Evolutionary conservation across 2,113 vertebrate genomes (phyloP).

Genomic region (Pao palembangensis): DNA sequence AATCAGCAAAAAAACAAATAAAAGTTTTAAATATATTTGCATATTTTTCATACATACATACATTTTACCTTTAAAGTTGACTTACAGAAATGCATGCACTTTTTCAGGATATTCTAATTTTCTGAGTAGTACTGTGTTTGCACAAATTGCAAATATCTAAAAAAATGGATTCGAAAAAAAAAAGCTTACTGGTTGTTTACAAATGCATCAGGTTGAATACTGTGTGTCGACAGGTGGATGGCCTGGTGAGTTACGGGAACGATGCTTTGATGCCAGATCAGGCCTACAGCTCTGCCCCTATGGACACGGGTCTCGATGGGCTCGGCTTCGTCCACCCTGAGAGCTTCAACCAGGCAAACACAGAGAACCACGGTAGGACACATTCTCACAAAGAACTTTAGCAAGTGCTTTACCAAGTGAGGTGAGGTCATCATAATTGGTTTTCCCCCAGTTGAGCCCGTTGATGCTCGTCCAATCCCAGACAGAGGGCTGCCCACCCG

Average conservation of each 20-base stretch:
- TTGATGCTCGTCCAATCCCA: constrained; percentile 90
- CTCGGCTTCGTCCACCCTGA: constrained; percentile 92
- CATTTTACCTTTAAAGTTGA: no score
- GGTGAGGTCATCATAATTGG: background rate
- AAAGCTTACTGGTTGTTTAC: background rate
- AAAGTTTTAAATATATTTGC: no score
- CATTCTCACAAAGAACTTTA: background rate
- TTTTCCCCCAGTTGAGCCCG: constrained; percentile 84
- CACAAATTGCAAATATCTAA: background rate
- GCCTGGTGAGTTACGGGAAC: constrained; percentile 92
- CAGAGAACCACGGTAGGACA: constrained; percentile 88
- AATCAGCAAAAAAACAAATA: no score
- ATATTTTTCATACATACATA: no score
- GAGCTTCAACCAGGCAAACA: constrained; percentile 91
- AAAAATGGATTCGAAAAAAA: no score
- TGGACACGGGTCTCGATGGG: constrained; percentile 85
- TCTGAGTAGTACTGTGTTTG: no score
- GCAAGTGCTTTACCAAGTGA: background rate
- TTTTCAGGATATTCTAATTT: no score
- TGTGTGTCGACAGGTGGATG: constrained; percentile 78
- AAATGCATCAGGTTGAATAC: background rate
- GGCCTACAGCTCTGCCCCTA: constrained; percentile 85
- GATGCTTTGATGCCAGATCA: constrained; percentile 94
- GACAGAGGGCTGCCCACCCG: constrained; percentile 95
- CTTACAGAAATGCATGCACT: no score